phyloP scores from a whole-genome alignment of 2,113 vertebrate species.

The Steatornis caripensis region DNA sequence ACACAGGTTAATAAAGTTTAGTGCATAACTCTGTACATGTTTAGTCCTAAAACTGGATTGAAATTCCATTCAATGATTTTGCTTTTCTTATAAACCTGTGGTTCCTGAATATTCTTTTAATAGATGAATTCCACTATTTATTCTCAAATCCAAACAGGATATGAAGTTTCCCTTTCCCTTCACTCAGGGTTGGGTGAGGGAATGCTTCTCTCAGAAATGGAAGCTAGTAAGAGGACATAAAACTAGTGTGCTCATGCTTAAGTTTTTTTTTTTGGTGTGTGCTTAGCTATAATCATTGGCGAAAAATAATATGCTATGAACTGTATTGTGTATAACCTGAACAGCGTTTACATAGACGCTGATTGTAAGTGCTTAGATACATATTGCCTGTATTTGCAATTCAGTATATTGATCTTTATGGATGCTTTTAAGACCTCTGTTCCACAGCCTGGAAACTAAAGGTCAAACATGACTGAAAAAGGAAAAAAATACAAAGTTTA shows the following conservation, averaged over 20 bases:
- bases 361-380: neutral
- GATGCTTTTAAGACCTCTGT: neutral
- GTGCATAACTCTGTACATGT: neutral
- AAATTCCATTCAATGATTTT: neutral
- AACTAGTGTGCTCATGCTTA: neutral
- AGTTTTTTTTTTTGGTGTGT: neutral
- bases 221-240: neutral
- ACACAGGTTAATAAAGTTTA: neutral
- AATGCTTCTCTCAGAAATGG: neutral
- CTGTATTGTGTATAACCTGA: neutral
- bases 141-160: neutral
- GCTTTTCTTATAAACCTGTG: neutral
- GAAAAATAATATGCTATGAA: neutral
- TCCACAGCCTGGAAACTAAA: neutral
- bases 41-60: neutral
- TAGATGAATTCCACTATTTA: neutral
- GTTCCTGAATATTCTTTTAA: neutral
- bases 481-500: neutral
- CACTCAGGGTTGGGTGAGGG: neutral
- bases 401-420: neutral
- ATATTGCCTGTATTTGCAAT: neutral
- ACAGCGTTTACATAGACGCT: neutral
- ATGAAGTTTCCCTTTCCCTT: neutral
- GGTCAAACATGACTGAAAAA: neutral
- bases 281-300: neutral